Conservation (phyloP, 2,113 vertebrate species). For the Condylura cristata region DNA sequence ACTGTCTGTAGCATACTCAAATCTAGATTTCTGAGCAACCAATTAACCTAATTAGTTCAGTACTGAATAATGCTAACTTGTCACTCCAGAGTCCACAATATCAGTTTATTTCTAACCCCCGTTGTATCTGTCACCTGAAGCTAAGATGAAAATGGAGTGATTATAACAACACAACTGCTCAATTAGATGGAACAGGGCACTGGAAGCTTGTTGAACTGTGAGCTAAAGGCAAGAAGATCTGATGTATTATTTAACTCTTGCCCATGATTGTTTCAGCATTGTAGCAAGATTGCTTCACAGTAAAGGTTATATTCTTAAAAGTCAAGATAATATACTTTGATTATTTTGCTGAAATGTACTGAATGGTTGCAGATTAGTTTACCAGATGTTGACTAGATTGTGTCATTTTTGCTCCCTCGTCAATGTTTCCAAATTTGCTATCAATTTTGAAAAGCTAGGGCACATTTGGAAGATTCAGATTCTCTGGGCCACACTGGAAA, state of each 20-base stretch:
- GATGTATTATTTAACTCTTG: conserved; percentile 18
- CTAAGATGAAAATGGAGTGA: background rate
- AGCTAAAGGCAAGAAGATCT: conserved; percentile 13
- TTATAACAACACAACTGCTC: conserved; percentile 19
- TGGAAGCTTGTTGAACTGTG: background rate
- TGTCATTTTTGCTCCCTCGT: background rate
- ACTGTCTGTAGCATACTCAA: background rate
- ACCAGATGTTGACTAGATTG: background rate
- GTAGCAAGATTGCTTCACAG: background rate
- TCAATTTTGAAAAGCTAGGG: background rate
- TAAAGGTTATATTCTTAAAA: background rate
- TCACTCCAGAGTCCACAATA: conserved; percentile 18
- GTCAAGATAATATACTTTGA: background rate
- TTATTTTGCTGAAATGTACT: background rate
- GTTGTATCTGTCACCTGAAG: conserved; percentile 56
- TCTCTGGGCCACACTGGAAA: background rate
- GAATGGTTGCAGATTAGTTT: background rate
- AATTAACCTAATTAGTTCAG: conserved; percentile 60
- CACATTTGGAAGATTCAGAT: background rate
- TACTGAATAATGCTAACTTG: conserved; percentile 58
- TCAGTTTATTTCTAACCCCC: background rate
- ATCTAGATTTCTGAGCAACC: conserved; percentile 51
- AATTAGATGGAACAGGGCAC: background rate
- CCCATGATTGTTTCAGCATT: background rate
- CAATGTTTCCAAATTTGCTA: background rate